These are phyloP conservation scores for Scaptomyza montana DNA, from an alignment of 1,140 invertebrate species.

Conservation along the genomic window DNA sequence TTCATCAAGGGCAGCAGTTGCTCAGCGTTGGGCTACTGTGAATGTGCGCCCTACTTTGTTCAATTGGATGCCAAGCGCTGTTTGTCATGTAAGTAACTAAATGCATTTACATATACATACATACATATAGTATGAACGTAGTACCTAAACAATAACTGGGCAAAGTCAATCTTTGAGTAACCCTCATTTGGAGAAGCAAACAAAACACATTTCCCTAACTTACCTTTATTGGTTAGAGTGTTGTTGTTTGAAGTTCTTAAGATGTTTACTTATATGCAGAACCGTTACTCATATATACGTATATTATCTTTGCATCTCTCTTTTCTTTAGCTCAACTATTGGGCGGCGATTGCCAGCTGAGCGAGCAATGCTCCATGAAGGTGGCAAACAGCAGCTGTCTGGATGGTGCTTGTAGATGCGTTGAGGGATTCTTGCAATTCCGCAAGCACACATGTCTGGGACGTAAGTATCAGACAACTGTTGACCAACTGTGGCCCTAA, in stretches of 20 bases:
- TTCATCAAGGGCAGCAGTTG: slow-evolving; percentile 83
- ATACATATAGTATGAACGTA: background rate
- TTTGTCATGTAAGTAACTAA: slow-evolving; percentile 87
- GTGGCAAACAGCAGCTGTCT: slow-evolving; percentile 91
- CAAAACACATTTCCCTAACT: background rate
- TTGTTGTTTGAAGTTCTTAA: slow-evolving; percentile 21
- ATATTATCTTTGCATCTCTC: slow-evolving; percentile 8
- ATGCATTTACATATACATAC: background rate
- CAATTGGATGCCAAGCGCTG: slow-evolving; percentile 87
- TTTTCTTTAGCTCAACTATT: slow-evolving; percentile 87
- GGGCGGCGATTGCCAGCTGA: slow-evolving; percentile 89
- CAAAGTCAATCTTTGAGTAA: slow-evolving; percentile 72
- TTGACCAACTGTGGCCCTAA: slow-evolving; percentile 73
- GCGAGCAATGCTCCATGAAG: slow-evolving; percentile 90
- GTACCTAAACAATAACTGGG: slow-evolving; percentile 20
- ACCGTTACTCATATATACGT: slow-evolving; percentile 53
- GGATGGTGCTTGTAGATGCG: slow-evolving; percentile 90
- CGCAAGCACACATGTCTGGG: slow-evolving; percentile 93
- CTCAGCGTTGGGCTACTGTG: slow-evolving; percentile 85
- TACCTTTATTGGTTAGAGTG: slow-evolving; percentile 8
- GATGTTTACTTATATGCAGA: slow-evolving; percentile 36
- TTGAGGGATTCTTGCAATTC: slow-evolving; percentile 92
- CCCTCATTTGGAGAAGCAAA: slow-evolving; percentile 32
- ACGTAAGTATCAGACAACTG: slow-evolving; percentile 88
- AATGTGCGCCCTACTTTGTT: slow-evolving; percentile 88